Evolutionary conservation across 2,113 vertebrate genomes (phyloP), one percentile per base, ranked within the genome.

Genomic region (Lasiurus borealis): DNA sequence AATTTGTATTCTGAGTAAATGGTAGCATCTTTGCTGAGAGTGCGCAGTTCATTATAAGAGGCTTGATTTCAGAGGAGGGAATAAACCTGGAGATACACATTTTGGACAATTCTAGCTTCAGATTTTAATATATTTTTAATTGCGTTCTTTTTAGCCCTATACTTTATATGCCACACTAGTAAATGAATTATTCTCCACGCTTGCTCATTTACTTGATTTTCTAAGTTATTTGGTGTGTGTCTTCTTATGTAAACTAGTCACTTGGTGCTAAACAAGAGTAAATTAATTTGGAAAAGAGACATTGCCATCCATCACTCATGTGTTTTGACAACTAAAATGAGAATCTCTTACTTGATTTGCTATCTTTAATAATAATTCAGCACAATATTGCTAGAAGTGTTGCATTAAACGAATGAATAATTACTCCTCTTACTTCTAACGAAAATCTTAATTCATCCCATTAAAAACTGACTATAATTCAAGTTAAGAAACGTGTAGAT

Each of bases 221-320:
- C 78, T 82, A 92, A 92, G 21, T 80, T 93, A 36, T 78, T 91
- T 96, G 95, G 75, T 93, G 21, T 90, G 19, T 90, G 77, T 78
- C 14, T 81, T 82, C 11, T 78, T 73, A 90, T 88, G 76, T 68
- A 95, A 93, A 93, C 88, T 93, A 96, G 88, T 96, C 90, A 96
- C 94, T 88, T 69, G 16, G 8, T 88, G 8, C 29, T 85, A 95
- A 96, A 92, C 40, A 86, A 73, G 27, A 78, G 68, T 66, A 82
- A 95, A 77, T 97, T 77, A 96, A 90, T 97, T 96, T 94, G 54
- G 82, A 95, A 91, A 92, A 84, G 59, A 86, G 29, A 83, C 68
- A 34, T 83, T 95, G 40, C 4, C 36, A 90, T 81, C 36, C 52
- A 91, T 92, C 92, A 95, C 3, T 94, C 59, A 73, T 69, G 46